phyloP scores from a whole-genome alignment of 2,797 vertebrate genomes.

The Pantherophis vulpinus region DNA sequence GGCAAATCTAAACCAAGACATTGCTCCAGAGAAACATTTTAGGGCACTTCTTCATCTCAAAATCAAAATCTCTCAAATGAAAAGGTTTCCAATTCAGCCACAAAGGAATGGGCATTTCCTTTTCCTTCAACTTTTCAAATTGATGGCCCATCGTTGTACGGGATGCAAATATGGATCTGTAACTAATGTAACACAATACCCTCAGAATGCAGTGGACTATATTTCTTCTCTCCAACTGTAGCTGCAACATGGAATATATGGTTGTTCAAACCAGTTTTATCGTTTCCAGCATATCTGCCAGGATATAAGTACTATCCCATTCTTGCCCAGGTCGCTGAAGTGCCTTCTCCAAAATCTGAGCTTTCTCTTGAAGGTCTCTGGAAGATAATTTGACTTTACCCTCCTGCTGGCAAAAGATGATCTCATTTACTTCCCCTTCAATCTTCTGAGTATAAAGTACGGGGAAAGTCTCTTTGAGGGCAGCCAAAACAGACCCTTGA shows the following conservation, averaged over 20 bases:
- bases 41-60: neutral
- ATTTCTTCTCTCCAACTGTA: neutral
- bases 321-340: constrained; percentile 67
- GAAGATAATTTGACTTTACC: constrained; percentile 20
- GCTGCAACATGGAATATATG: no score
- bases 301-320: constrained; percentile 74
- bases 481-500: constrained; percentile 76
- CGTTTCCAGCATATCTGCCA: constrained; percentile 82
- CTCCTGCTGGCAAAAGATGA: constrained; percentile 81
- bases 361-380: constrained; percentile 62
- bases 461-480: constrained; percentile 68
- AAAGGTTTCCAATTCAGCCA: neutral
- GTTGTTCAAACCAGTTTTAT: constrained; percentile 77
- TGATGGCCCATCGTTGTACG: neutral
- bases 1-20: neutral
- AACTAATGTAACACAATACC: neutral
- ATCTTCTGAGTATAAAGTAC: constrained; percentile 78
- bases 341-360: constrained; percentile 75
- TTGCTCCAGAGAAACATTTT: neutral
- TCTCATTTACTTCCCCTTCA: constrained; percentile 90
- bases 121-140: neutral
- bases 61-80: neutral
- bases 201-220: neutral
- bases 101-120: neutral
- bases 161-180: neutral